Conservation (phyloP, 2,113 vertebrate species). For the Aldabrachelys gigantea region DNA sequence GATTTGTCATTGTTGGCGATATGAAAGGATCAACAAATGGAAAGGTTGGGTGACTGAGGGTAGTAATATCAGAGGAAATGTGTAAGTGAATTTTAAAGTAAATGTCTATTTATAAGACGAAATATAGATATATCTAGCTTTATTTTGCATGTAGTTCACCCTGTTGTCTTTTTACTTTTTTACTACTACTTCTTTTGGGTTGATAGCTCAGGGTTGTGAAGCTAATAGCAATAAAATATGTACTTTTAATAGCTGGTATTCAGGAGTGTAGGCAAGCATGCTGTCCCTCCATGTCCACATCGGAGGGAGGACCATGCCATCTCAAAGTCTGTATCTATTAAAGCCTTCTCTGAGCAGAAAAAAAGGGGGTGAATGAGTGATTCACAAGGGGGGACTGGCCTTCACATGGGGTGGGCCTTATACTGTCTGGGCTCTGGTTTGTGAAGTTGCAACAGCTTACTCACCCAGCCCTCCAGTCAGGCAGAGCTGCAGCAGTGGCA, state of each 20-base stretch:
- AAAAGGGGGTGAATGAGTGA: no score
- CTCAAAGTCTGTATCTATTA: no score
- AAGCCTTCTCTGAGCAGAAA: no score
- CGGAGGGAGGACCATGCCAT: no score
- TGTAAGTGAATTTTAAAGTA: not conserved
- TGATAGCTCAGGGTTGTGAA: not conserved
- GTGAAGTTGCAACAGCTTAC: no score
- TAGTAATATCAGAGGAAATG: not conserved
- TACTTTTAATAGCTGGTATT: not conserved
- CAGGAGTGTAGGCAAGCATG: not conserved
- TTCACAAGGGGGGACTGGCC: no score
- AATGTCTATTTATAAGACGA: fast-evolving
- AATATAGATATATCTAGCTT: fast-evolving
- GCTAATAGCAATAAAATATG: constrained; percentile 13
- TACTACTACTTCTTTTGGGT: not conserved
- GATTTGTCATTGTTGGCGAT: not conserved
- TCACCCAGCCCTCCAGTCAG: no score
- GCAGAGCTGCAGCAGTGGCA: no score
- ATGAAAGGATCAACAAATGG: not conserved
- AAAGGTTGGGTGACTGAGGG: not conserved
- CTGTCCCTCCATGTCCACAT: no score
- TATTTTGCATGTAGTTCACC: not conserved
- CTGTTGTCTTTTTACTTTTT: not conserved
- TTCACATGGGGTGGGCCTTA: no score
- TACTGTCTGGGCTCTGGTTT: no score